Percentiles rank a stretch among this genome's conserved stretches.
phyloP scores from a whole-genome alignment of 2,797 vertebrate species.

The Borostomias antarcticus region DNA sequence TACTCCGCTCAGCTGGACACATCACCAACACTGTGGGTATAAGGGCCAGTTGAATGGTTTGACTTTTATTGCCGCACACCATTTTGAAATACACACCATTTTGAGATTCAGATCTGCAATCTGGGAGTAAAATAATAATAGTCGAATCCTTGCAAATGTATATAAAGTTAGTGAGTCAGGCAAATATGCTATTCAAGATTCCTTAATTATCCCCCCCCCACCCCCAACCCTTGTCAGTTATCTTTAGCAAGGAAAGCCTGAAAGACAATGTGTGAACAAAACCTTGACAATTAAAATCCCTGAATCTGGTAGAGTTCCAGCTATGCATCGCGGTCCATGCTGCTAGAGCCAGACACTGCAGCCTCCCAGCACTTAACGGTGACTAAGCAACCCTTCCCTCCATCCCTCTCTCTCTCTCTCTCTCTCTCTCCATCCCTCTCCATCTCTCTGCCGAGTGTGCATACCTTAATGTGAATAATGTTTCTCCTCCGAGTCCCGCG shows the following conservation, averaged over 20 bases:
- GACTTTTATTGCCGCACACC: too few species aligned
- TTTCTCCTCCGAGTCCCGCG: slow-evolving; percentile 78
- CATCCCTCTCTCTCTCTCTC: slow-evolving; percentile 15
- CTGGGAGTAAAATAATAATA: too few species aligned
- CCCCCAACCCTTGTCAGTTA: too few species aligned
- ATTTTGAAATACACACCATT: too few species aligned
- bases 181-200: too few species aligned
- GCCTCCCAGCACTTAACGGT: slow-evolving; percentile 40
- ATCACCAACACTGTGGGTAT: neutral
- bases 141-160: too few species aligned
- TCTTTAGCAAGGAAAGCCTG: too few species aligned
- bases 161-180: too few species aligned
- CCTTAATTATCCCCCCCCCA: too few species aligned
- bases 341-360: neutral
- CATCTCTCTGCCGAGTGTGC: slow-evolving; percentile 44
- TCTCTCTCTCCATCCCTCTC: slow-evolving; percentile 19
- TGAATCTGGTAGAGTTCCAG: neutral
- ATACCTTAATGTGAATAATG: slow-evolving; percentile 84
- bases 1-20: slow-evolving; percentile 15
- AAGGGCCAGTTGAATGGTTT: too few species aligned
- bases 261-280: neutral
- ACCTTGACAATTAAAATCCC: neutral
- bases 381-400: slow-evolving; percentile 65
- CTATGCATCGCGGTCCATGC: neutral
- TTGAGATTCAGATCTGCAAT: too few species aligned